Evolutionary conservation across 2,888 invertebrate species (phyloP).

Genomic region (Notodromas monacha): DNA sequence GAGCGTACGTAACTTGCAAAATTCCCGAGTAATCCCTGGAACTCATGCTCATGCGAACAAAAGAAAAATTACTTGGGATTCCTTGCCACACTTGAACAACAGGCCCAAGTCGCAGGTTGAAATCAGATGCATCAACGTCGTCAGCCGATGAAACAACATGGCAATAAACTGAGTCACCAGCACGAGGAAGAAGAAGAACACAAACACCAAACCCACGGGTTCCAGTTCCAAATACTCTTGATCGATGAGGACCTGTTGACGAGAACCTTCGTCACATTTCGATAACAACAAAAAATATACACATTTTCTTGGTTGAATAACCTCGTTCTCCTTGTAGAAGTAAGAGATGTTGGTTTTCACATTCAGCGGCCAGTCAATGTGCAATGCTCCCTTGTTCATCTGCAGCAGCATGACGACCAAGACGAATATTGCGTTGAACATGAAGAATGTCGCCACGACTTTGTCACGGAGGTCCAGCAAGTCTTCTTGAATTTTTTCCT

Average conservation of each 20-base stretch:
- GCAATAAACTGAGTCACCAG: conserved; percentile 11
- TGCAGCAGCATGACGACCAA: conserved; percentile 22
- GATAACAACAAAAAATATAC: not conserved
- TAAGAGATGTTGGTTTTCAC: conserved; percentile 13
- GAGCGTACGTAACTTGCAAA: too few species aligned
- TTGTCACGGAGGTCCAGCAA: conserved; percentile 19
- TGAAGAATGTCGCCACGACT: conserved; percentile 19
- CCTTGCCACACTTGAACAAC: too few species aligned
- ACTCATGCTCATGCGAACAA: too few species aligned
- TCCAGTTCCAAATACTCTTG: conserved; percentile 15
- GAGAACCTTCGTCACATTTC: too few species aligned
- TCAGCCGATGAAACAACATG: conserved; percentile 11
- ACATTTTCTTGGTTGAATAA: not conserved
- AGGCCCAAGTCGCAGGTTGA: conserved; percentile 10
- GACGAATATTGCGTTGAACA: conserved; percentile 23
- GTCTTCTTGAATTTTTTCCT: conserved; percentile 12
- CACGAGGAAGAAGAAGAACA: conserved; percentile 11
- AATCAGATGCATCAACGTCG: conserved; percentile 11
- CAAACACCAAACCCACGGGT: conserved; percentile 17
- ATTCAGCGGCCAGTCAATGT: conserved; percentile 25
- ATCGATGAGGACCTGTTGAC: too few species aligned
- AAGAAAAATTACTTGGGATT: too few species aligned
- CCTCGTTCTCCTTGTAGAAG: conserved; percentile 5
- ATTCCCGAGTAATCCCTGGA: too few species aligned
- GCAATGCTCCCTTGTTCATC: conserved; percentile 19